Evolutionary conservation across 2,797 vertebrate species (phyloP), one percentile per base, ranked within the genome.

Genomic region (Sparus aurata): DNA sequence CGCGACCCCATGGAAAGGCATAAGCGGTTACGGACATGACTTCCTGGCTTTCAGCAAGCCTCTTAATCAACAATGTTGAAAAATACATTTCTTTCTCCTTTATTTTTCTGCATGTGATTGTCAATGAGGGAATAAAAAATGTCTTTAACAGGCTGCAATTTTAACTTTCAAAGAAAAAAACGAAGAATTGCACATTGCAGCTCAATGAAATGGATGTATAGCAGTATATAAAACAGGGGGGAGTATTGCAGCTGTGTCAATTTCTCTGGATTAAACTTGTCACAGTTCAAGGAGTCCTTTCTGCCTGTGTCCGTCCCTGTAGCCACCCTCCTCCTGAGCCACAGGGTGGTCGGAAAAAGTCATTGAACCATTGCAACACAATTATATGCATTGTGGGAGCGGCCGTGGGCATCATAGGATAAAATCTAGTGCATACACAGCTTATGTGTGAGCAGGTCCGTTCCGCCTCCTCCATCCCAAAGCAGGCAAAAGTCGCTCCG

Each of bases 351-450:
- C 16, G 30, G 20, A 68, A 55, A 38, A 73, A 77, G 53, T 25
- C 27, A 73, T 41, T 67, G 46, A 80, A 25, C 54, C 22, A 27
- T 30, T 74, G 65, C 77, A 79, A 64, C 15, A 50, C 47, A 67
- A 76, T 82, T 82, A 74, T 52, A 54, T 69, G 57, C 78, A 53
- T 11, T 60, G 43, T 71, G 58, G 72, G 25, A 50, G 54, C 34
- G 68, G 47, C 62, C 52, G 27, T 38, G 27, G 43, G 18, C 23
- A 46, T 69, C 57, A n/a, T 60, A 17, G 38, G 47, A 75, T 71
- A 54, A 59, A 73, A 73, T 50, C 43, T 38, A 60, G 13, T 13
- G 23, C 66, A 63, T 34, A 22, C 34, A 60, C 57, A 67, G 55
- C 84, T 66, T 30, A 68, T 17, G 17, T 22, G 66, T 58, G 55